Percentiles rank a stretch among this genome's conserved stretches.
phyloP scores from a whole-genome alignment of 1,140 invertebrate species.

The Cyphomyrmex costatus region DNA sequence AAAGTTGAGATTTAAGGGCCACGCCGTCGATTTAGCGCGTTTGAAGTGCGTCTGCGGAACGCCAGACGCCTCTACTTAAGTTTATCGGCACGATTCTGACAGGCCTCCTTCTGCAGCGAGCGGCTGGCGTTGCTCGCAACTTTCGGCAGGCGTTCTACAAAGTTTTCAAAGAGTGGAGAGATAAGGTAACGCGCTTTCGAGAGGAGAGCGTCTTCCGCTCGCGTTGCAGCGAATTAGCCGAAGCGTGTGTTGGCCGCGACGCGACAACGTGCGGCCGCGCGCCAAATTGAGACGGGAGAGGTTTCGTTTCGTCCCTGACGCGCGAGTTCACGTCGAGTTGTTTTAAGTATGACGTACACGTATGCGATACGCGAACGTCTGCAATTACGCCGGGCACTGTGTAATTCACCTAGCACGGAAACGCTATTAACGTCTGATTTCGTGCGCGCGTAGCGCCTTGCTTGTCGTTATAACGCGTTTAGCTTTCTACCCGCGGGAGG shows the following conservation, averaged over 20 bases:
- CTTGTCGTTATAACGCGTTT: constrained; percentile 59
- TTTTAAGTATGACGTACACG: constrained; percentile 51
- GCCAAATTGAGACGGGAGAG: constrained; percentile 3
- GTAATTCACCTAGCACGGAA: constrained; percentile 63
- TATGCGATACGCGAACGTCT: constrained; percentile 62
- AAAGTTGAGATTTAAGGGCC: constrained; percentile 36
- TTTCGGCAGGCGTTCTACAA: constrained; percentile 61
- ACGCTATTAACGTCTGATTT: constrained; percentile 73
- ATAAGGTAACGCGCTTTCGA: constrained; percentile 29
- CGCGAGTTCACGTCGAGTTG: constrained; percentile 8
- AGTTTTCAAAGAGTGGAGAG: constrained; percentile 37
- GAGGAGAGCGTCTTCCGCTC: constrained; percentile 21
- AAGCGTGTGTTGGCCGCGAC: background rate
- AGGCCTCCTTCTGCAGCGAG: constrained; percentile 39
- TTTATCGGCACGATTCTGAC: constrained; percentile 73
- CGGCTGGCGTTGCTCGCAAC: constrained; percentile 22
- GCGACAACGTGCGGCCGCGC: too few species aligned
- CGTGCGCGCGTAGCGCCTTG: constrained; percentile 43
- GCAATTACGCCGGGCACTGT: constrained; percentile 68
- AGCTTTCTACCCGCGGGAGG: constrained; percentile 68
- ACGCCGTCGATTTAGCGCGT: constrained; percentile 55
- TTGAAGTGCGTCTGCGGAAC: constrained; percentile 42
- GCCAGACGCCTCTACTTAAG: constrained; percentile 60
- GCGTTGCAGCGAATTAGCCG: constrained; percentile 37
- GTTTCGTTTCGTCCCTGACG: constrained; percentile 23